A percentile compares a stretch with the other conserved stretches of the same genome.
These are phyloP conservation scores for Monochamus saltuarius DNA, from an alignment of 1,140 invertebrate species.

Conservation along the genomic window DNA sequence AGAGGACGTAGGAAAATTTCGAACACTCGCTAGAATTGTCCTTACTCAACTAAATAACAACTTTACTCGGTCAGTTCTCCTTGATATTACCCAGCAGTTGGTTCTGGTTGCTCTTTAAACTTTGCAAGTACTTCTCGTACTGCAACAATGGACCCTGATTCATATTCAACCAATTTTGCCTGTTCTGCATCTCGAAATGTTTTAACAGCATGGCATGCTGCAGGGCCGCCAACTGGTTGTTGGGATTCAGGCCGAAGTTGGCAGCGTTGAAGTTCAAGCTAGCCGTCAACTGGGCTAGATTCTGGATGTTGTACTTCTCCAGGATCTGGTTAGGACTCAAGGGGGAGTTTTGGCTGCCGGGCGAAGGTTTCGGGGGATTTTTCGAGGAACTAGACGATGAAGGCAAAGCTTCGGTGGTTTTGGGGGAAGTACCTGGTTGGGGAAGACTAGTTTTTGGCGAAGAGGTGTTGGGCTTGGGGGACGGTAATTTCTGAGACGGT, in stretches of 20 bases:
- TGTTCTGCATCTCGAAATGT: constrained; percentile 45
- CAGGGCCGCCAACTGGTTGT: constrained; percentile 38
- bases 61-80: constrained; percentile 36
- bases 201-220: constrained; percentile 48
- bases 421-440: constrained; percentile 2
- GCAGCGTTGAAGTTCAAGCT: constrained; percentile 45
- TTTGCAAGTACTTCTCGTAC: constrained; percentile 50
- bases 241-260: constrained; percentile 25
- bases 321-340: constrained; percentile 45
- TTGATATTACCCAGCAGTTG: constrained; percentile 37
- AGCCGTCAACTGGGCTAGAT: constrained; percentile 47
- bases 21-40: neutral
- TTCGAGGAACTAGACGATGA: constrained; percentile 5
- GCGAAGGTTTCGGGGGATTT: constrained; percentile 8
- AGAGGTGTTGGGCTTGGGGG: neutral
- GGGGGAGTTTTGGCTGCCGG: constrained; percentile 1
- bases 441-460: constrained; percentile 10
- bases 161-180: constrained; percentile 43
- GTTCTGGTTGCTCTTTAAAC: constrained; percentile 32
- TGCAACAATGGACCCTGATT: constrained; percentile 42
- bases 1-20: neutral
- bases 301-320: constrained; percentile 50
- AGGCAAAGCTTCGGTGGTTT: neutral
- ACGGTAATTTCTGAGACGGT: neutral
- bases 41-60: constrained; percentile 6